Conservation (phyloP, 1,140 invertebrate species). For the Drosophila kohkoa region DNA sequence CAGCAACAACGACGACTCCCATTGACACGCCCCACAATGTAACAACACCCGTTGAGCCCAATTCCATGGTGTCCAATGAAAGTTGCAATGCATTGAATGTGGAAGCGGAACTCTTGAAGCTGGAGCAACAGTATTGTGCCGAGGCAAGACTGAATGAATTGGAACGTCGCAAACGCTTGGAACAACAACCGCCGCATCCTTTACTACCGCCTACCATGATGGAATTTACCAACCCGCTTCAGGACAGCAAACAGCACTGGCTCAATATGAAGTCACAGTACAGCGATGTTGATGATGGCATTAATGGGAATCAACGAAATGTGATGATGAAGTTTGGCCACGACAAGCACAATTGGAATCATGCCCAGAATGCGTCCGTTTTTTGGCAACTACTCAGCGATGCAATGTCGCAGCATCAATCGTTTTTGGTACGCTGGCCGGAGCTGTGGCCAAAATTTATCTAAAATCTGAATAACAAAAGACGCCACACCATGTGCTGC, state of each 20-base stretch:
- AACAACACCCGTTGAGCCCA: conserved; percentile 11
- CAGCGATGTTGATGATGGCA: conserved; percentile 29
- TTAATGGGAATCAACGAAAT: conserved; percentile 20
- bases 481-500: too few relatives aligned
- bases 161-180: conserved; percentile 21
- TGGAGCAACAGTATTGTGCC: conserved; percentile 62
- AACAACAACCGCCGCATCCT: conserved; percentile 18
- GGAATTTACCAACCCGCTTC: conserved; percentile 7
- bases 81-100: conserved; percentile 61
- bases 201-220: conserved; percentile 23
- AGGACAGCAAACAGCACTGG: conserved; percentile 59
- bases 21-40: conserved; percentile 9
- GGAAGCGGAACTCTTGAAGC: conserved; percentile 69
- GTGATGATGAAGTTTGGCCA: conserved; percentile 20
- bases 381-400: conserved; percentile 65
- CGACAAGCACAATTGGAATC: conserved; percentile 28
- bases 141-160: conserved; percentile 61
- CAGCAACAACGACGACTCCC: conserved; percentile 15
- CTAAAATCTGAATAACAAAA: conserved; percentile 35
- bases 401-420: conserved; percentile 49
- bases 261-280: conserved; percentile 69
- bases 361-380: conserved; percentile 51
- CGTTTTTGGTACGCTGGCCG: conserved; percentile 56
- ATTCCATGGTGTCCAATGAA: conserved; percentile 28
- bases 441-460: conserved; percentile 73